These are phyloP conservation scores for Leptopilina myrica DNA, from an alignment of 2,888 invertebrate species.

Conservation along the genomic window DNA sequence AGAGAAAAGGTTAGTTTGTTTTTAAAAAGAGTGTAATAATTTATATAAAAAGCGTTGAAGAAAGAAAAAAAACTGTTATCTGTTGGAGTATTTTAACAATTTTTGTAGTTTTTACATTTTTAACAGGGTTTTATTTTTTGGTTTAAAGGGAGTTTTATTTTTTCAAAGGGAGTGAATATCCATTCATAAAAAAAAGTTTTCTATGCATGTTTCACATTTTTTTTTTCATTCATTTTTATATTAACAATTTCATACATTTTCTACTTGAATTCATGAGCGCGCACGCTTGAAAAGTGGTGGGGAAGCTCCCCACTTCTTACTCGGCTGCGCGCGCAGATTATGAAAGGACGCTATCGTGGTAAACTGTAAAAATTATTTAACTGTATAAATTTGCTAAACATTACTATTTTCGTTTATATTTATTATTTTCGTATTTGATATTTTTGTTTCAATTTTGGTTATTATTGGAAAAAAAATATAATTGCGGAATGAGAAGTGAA, in stretches of 20 bases:
- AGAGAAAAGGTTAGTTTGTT: constrained; percentile 30
- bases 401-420: no score
- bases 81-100: constrained; percentile 32
- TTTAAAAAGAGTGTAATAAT: constrained; percentile 17
- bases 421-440: no score
- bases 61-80: neutral
- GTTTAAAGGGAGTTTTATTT: neutral
- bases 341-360: neutral
- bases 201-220: constrained; percentile 17
- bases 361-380: no score
- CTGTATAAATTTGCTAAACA: no score
- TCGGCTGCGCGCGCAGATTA: neutral
- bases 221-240: neutral
- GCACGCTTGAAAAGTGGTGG: no score
- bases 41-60: neutral
- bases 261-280: neutral
- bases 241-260: neutral
- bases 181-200: neutral
- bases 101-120: constrained; percentile 22
- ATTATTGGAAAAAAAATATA: no score
- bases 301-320: no score
- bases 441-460: no score
- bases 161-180: neutral
- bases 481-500: no score
- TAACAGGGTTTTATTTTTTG: constrained; percentile 20